Percentiles rank a stretch among this genome's conserved stretches.
These are phyloP conservation scores for Globia sparganii DNA, from an alignment of 2,888 invertebrate species.

Conservation along the genomic window DNA sequence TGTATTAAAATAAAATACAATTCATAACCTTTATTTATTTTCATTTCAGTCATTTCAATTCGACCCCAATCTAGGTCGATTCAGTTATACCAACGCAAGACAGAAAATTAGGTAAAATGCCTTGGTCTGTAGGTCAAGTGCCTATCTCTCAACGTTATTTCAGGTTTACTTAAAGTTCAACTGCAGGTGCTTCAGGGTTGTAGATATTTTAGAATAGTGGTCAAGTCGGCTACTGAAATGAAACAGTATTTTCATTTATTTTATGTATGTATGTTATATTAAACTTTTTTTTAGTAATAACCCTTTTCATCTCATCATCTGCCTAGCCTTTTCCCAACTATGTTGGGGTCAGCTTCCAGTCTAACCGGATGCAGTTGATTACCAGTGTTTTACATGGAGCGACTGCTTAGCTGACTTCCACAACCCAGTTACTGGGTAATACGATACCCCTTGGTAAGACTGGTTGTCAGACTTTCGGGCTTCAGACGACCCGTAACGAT, in stretches of 20 bases:
- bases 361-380: no score
- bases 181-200: conserved; percentile 14
- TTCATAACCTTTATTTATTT: background rate
- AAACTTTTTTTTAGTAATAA: background rate
- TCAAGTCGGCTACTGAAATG: background rate
- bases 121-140: conserved; percentile 37
- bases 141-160: conserved; percentile 35
- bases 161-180: conserved; percentile 23
- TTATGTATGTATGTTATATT: no score
- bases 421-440: no score
- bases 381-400: no score
- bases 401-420: no score
- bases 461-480: no score
- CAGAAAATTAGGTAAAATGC: conserved; percentile 23
- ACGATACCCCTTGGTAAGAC: no score
- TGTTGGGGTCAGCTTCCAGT: no score
- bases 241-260: no score
- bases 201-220: conserved; percentile 1
- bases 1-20: background rate
- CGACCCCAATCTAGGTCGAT: background rate
- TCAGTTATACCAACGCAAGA: background rate
- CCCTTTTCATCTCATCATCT: no score
- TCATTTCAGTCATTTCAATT: background rate
- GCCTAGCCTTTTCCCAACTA: no score
- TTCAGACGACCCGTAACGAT: no score